Percentiles rank a stretch among this genome's conserved stretches.
Evolutionary conservation across 2,113 vertebrate species (phyloP).

Genomic region (Nestor notabilis): DNA sequence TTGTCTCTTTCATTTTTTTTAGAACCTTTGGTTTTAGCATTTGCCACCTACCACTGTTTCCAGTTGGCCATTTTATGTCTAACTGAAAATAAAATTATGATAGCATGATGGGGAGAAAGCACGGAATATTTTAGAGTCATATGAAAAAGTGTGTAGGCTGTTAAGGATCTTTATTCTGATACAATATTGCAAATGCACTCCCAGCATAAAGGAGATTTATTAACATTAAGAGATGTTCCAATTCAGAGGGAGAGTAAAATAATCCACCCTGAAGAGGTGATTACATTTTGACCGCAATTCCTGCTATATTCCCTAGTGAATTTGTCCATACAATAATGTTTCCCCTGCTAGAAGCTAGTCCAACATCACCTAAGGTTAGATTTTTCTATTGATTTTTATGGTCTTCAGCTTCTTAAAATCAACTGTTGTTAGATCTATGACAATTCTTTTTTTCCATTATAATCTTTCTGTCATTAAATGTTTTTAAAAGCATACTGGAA

Average conservation of each 20-base stretch:
- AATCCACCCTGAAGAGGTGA: neutral
- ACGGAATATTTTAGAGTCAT: neutral
- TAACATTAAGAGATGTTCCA: conserved; percentile 17
- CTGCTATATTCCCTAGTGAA: neutral
- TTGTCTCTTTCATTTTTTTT: neutral
- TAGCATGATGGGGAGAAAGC: neutral
- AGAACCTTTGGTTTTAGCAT: neutral
- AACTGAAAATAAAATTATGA: neutral
- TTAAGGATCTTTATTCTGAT: neutral
- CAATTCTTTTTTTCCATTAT: neutral
- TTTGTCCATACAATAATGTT: neutral
- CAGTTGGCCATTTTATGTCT: neutral
- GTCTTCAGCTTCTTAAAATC: neutral
- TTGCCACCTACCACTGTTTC: neutral
- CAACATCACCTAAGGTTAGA: neutral
- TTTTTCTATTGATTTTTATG: conserved; percentile 10
- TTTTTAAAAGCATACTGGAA: neutral
- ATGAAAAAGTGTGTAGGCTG: neutral
- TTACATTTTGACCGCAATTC: conserved; percentile 47
- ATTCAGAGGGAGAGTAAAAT: conserved; percentile 25
- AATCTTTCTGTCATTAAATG: neutral
- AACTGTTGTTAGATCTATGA: neutral
- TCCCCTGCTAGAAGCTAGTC: neutral
- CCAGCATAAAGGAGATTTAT: conserved; percentile 20
- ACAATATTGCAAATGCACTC: neutral